Evolutionary conservation across 2,113 vertebrate species (phyloP), one percentile per base, ranked within the genome.

Genomic region (Neolamprologus hecqui): DNA sequence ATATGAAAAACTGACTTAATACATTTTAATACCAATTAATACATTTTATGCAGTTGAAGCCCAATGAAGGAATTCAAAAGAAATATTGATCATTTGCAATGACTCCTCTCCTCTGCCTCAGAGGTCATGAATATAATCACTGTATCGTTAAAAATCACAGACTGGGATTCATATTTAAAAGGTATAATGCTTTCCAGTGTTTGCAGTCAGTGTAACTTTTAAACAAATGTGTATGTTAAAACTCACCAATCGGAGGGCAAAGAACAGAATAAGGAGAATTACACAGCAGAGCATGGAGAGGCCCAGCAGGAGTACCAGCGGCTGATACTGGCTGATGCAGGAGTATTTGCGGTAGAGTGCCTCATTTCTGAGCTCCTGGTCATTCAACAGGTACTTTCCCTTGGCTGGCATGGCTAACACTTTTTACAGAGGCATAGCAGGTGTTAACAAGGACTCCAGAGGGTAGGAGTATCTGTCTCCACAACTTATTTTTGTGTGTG

Each of bases 371-470:
- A 94, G 86, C 86, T 98, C 97, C 2, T 95, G 97, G 84, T 98
- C 96, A 0, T 98, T 99, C 89, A 99, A 94, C 92, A 99, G 97
- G 96, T 99, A 99, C 94, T 98, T 97, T 90, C 98, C 98, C 92
- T 98, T 99, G 81, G 98, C 96, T 82, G 98, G 98, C 99, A 99
- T 99, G 94, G 94, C 97, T 91, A 45, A 88, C 65, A 45, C 87
- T 70, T 86, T 89, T 94, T 81, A 93, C 55, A 91, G 63, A 89
- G 77, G 63, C 90, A 95, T 92, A 93, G 85, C 89, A 90, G 65
- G 83, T 84, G 63, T 85, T 57, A 83, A 89, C 83, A 68, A 65
- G n/a, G 53, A 84, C 49, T 65, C 85, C 63, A 57, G 53, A 47
- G 45, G 40, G 63, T 55, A 79, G 65, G 55, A 54, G 54, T 42